Evolutionary conservation across 1,140 invertebrate species (phyloP).

Genomic region (Ladona fulva): DNA sequence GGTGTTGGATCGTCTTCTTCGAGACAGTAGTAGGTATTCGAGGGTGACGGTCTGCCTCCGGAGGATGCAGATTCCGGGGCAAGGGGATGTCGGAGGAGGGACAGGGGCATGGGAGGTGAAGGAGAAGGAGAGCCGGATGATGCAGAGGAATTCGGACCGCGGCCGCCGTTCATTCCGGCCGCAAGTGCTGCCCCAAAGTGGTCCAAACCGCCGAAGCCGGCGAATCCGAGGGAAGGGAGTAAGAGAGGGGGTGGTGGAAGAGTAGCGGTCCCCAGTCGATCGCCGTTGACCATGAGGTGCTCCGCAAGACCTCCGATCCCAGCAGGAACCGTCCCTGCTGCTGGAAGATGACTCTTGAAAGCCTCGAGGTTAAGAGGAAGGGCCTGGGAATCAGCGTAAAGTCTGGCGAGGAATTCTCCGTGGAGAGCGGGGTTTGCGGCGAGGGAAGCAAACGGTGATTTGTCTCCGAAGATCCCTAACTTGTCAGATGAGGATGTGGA

Average conservation of each 20-base stretch:
- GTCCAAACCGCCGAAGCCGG: slow-evolving; percentile 38
- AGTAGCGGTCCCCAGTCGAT: slow-evolving; percentile 32
- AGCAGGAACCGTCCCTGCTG: slow-evolving; percentile 27
- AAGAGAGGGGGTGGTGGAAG: slow-evolving; percentile 38
- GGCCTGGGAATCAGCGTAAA: slow-evolving; percentile 62
- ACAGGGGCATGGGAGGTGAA: slow-evolving; percentile 31
- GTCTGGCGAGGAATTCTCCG: slow-evolving; percentile 71
- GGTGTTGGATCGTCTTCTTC: slow-evolving; percentile 46
- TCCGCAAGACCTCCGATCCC: slow-evolving; percentile 32
- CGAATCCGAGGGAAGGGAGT: slow-evolving; percentile 27
- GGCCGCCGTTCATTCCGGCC: slow-evolving; percentile 22
- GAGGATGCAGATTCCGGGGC: slow-evolving; percentile 34
- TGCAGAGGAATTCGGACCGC: slow-evolving; percentile 25
- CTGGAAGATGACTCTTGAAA: slow-evolving; percentile 38
- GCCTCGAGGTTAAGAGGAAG: slow-evolving; percentile 46
- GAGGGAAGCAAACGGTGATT: slow-evolving; percentile 39
- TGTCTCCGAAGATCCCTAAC: slow-evolving; percentile 30
- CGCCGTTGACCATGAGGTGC: slow-evolving; percentile 36
- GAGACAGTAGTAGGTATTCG: slow-evolving; percentile 37
- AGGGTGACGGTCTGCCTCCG: slow-evolving; percentile 28
- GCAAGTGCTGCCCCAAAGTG: not conserved
- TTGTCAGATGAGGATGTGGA: slow-evolving; percentile 55
- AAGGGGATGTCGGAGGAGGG: slow-evolving; percentile 35
- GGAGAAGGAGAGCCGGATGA: slow-evolving; percentile 24
- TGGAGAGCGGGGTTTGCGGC: slow-evolving; percentile 43